Evolutionary conservation across 2,888 invertebrate species (phyloP).

Genomic region (Ametastegia equiseti): DNA sequence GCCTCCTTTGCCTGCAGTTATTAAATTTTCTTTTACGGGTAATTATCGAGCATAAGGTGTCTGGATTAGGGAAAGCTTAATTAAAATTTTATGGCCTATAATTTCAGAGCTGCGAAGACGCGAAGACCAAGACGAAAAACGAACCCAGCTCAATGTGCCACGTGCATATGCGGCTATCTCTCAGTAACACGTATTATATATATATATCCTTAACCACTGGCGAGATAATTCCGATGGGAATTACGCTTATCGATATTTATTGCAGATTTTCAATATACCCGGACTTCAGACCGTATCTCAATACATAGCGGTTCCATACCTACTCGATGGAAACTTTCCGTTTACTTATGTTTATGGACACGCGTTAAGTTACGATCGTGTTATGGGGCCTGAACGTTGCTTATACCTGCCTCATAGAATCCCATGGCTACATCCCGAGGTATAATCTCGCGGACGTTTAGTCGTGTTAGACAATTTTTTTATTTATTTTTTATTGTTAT

Average conservation of each 20-base stretch:
- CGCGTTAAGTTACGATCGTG: conserved; percentile 15
- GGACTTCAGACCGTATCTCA: not conserved
- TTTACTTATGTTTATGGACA: conserved; percentile 30
- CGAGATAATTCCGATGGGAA: conserved; percentile 11
- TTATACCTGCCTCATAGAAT: not conserved
- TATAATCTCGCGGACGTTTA: conserved; percentile 4
- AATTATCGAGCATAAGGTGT: conserved; percentile 47
- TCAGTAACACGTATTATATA: too few relatives aligned
- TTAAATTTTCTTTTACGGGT: conserved; percentile 62
- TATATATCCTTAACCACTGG: not conserved
- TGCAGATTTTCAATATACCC: conserved; percentile 35
- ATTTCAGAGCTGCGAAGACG: conserved; percentile 57
- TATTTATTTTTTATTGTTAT: not conserved
- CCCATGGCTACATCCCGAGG: not conserved
- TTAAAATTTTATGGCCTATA: conserved; percentile 68
- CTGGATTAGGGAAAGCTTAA: conserved; percentile 64
- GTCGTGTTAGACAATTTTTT: conserved; percentile 6
- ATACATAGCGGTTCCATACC: not conserved
- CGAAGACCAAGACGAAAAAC: not conserved
- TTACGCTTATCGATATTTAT: conserved; percentile 18
- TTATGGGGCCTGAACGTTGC: not conserved
- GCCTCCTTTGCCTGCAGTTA: conserved; percentile 48
- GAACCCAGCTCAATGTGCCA: not conserved
- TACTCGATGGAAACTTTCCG: conserved; percentile 15
- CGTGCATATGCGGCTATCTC: not conserved